phyloP scores from a whole-genome alignment of 2,888 invertebrate species.

The Pollenia griseotomentosa region DNA sequence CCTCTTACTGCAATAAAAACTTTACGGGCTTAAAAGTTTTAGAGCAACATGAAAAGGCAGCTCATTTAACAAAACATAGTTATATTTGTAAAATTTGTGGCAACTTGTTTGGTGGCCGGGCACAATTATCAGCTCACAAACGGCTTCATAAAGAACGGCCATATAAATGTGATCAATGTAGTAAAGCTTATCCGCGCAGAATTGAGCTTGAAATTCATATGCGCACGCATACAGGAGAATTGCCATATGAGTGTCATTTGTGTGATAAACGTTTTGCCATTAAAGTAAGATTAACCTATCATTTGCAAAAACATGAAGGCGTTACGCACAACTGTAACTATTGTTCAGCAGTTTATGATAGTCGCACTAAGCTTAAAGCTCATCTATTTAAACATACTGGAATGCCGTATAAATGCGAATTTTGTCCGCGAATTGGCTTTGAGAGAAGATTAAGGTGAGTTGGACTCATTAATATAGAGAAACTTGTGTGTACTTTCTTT shows the following conservation, averaged over 20 bases:
- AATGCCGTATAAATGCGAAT: conserved; percentile 76
- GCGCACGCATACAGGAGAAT: conserved; percentile 76
- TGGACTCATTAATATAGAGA: background rate
- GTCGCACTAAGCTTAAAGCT: conserved; percentile 74
- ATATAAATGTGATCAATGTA: conserved; percentile 75
- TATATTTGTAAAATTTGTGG: conserved; percentile 72
- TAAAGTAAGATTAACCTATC: conserved; percentile 77
- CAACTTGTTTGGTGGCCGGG: conserved; percentile 74
- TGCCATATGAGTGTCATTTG: conserved; percentile 76
- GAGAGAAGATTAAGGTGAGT: conserved; percentile 73
- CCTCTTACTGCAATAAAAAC: conserved; percentile 6
- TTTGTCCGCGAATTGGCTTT: conserved; percentile 74
- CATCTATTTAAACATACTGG: conserved; percentile 77
- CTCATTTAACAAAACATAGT: conserved; percentile 57
- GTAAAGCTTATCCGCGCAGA: conserved; percentile 75
- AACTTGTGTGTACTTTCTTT: background rate
- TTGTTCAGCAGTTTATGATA: conserved; percentile 75
- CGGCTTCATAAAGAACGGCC: conserved; percentile 75
- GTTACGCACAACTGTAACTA: conserved; percentile 74
- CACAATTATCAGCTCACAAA: conserved; percentile 75
- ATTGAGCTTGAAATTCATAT: conserved; percentile 76
- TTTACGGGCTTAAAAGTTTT: conserved; percentile 18
- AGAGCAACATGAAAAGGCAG: conserved; percentile 34
- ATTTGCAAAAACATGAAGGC: conserved; percentile 76
- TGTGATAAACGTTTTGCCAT: conserved; percentile 76